Percentiles rank a stretch among this genome's conserved stretches.
Evolutionary conservation across 2,888 invertebrate species (phyloP).

Genomic region (Ichneumon xanthorius): DNA sequence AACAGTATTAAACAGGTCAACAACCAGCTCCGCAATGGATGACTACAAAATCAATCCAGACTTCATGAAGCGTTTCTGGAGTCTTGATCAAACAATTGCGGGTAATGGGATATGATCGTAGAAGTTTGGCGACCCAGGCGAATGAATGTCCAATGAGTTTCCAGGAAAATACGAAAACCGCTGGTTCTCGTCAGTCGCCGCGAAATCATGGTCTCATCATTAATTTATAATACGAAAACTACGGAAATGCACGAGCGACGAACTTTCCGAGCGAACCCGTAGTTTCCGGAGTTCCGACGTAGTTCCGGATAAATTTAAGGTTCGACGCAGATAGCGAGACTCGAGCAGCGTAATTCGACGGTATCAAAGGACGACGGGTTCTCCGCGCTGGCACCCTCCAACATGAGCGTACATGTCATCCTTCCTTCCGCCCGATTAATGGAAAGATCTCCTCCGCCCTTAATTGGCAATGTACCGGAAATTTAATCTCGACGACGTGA

Average conservation of each 20-base stretch:
- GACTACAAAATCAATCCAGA: no score
- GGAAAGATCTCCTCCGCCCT: background rate
- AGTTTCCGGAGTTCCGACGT: background rate
- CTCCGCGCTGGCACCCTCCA: background rate
- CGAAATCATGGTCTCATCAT: constrained; percentile 3
- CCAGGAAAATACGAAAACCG: background rate
- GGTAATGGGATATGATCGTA: background rate
- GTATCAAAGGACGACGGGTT: constrained; percentile 6
- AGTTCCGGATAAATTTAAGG: background rate
- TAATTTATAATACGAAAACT: background rate
- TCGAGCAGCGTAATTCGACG: background rate
- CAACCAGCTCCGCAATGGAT: background rate
- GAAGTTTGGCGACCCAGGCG: background rate
- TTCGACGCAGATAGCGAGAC: background rate
- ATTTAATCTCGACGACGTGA: constrained; percentile 26
- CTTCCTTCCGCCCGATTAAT: constrained; percentile 21
- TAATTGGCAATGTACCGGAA: constrained; percentile 37
- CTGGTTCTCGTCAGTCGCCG: background rate
- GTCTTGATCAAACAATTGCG: background rate
- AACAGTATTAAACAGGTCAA: background rate
- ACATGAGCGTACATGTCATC: background rate
- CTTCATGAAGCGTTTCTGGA: background rate
- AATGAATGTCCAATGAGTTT: background rate
- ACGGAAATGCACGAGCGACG: background rate
- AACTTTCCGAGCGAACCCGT: background rate